Evolutionary conservation across 2,888 invertebrate genomes (phyloP), one percentile per base, ranked within the genome.

Genomic region (Drosophila macrothrix): DNA sequence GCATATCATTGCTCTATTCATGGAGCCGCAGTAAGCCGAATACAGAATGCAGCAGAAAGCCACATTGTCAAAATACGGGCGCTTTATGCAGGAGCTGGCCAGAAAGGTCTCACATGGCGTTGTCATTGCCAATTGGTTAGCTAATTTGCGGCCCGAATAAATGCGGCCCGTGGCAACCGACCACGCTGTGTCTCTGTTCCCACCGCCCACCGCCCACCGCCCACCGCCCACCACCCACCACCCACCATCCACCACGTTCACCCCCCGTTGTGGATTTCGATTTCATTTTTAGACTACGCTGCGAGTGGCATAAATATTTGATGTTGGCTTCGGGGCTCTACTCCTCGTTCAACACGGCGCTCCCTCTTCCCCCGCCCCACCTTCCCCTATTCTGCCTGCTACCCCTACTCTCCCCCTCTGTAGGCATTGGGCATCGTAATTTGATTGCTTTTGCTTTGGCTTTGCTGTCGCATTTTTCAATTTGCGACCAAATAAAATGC

Each of bases 231-330:
- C 16, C 22, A 14, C 4, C 2, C 22, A 1, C 5, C 12, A 2
- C 4, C 31, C 10, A 14, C 16, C 22, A 14, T 3, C 2, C 22
- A 3, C 4, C 37, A 1, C 2, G 14, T 4, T 4, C 25, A 9
- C 10, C 19, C 41, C 46, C 43, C 31, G 60, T n/a, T 67, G 64
- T 49, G 52, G 37, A 67, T 64, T 74, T 59, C 49, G 61, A 62
- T 78, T 72, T 68, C 69, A 54, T 56, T 72, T 79, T 72, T 50
- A 28, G 78, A 62, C 53, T 52, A 49, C 68, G 41, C 76, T 83
- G 81, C 67, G 78, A 67, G 46, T 85, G 83, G 71, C 84, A 84
- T 88, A 86, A 83, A 84, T 86, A 83, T 86, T 83, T 84, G 68
- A 82, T 82, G 76, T 54, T 41, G 52, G 58, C 70, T 65, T 66